A percentile compares a stretch with the other conserved stretches of the same genome.
These are phyloP conservation scores for Hydroisotoma schaefferi DNA, from an alignment of 2,888 invertebrate species.

Conservation along the genomic window DNA sequence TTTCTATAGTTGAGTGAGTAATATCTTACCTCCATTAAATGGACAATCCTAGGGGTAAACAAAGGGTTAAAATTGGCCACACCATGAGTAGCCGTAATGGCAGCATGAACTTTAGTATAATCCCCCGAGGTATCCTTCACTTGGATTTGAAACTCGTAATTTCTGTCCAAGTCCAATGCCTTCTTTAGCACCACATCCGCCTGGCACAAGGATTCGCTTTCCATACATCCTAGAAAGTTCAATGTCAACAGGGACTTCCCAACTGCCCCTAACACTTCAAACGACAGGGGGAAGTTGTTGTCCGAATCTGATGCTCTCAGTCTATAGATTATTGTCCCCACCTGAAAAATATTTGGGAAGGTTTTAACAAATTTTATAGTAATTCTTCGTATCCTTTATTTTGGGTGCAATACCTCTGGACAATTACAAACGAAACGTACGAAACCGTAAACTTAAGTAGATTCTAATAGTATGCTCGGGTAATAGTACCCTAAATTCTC, in stretches of 20 bases:
- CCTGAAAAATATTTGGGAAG: slow-evolving; percentile 29
- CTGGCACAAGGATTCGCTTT: slow-evolving; percentile 83
- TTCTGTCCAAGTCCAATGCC: slow-evolving; percentile 62
- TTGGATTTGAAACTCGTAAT: slow-evolving; percentile 49
- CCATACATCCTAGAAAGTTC: slow-evolving; percentile 76
- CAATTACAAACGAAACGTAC: too few species aligned
- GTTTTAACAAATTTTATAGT: too few species aligned
- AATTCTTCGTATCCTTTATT: too few species aligned
- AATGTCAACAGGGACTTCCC: slow-evolving; percentile 73
- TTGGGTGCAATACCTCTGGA: too few species aligned
- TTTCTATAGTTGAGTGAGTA: too few species aligned
- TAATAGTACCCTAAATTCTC: too few species aligned
- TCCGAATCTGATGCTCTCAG: slow-evolving; percentile 82
- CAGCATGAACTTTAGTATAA: slow-evolving; percentile 69
- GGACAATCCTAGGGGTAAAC: slow-evolving; percentile 44
- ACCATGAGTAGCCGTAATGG: slow-evolving; percentile 77
- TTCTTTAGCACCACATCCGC: slow-evolving; percentile 77
- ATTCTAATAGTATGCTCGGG: too few species aligned
- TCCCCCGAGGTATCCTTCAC: slow-evolving; percentile 71
- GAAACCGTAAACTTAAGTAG: too few species aligned
- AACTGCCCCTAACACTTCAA: slow-evolving; percentile 70
- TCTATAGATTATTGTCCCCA: slow-evolving; percentile 80
- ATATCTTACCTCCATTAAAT: slow-evolving; percentile 46
- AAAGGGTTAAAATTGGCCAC: slow-evolving; percentile 55
- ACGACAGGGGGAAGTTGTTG: slow-evolving; percentile 79